Percentiles rank a stretch among this genome's conserved stretches.
phyloP scores from a whole-genome alignment of 1,140 invertebrate genomes.

The Venustaconcha ellipsiformis region DNA sequence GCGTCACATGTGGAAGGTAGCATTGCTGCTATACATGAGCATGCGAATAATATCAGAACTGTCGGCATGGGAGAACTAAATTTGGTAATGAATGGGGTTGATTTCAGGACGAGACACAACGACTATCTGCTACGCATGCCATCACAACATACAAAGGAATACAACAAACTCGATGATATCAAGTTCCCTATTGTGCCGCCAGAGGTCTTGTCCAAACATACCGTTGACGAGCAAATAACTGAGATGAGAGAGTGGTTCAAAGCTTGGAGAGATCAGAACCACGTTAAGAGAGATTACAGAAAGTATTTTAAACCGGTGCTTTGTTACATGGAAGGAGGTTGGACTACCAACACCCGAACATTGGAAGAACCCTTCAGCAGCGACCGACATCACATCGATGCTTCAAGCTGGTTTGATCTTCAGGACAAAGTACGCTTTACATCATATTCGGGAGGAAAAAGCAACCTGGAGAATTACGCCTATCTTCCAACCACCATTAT shows the following conservation, averaged over 20 bases:
- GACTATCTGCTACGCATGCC: constrained; percentile 60
- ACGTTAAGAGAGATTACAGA: constrained; percentile 45
- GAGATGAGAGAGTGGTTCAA: constrained; percentile 62
- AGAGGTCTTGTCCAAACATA: constrained; percentile 41
- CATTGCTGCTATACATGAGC: constrained; percentile 45
- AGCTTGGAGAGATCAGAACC: constrained; percentile 49
- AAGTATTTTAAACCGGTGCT: constrained; percentile 60
- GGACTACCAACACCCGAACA: constrained; percentile 44
- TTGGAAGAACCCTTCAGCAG: constrained; percentile 52
- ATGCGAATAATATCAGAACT: constrained; percentile 49
- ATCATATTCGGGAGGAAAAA: constrained; percentile 45
- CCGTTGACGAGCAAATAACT: constrained; percentile 47
- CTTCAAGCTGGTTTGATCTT: constrained; percentile 46
- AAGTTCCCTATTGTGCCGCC: constrained; percentile 56
- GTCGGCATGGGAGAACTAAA: constrained; percentile 58
- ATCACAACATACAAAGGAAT: constrained; percentile 19
- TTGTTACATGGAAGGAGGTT: constrained; percentile 63
- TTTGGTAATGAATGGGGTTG: constrained; percentile 56
- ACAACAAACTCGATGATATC: constrained; percentile 49
- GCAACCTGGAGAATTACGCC: constrained; percentile 42
- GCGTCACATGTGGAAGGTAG: not conserved
- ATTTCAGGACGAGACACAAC: constrained; percentile 62
- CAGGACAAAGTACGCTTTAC: constrained; percentile 47
- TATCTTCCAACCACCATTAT: constrained; percentile 49
- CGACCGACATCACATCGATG: constrained; percentile 50